These are phyloP conservation scores for Gadus macrocephalus DNA, from an alignment of 2,113 vertebrate genomes.

Conservation along the genomic window DNA sequence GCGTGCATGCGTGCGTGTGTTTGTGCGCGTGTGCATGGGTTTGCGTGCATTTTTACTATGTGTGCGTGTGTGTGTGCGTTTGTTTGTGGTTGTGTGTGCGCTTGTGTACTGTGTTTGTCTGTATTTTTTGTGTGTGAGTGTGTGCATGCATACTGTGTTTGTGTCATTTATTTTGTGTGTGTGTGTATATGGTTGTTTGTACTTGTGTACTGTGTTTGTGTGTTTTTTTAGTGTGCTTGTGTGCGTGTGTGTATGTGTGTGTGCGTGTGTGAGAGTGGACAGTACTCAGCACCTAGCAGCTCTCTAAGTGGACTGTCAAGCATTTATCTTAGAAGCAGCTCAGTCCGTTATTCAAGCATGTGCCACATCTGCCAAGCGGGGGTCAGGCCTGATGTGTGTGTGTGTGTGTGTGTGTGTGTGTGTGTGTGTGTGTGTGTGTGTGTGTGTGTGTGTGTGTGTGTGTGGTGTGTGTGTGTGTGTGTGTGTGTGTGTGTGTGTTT, in stretches of 20 bases:
- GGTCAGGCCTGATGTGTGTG: slow-evolving; percentile 22
- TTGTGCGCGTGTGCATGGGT: not conserved
- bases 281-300: slow-evolving; percentile 25
- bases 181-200: slow-evolving; percentile 12
- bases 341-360: slow-evolving; percentile 44
- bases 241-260: slow-evolving; percentile 8
- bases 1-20: not conserved
- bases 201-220: slow-evolving; percentile 2
- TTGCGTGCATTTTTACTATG: not conserved
- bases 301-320: slow-evolving; percentile 40
- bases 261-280: slow-evolving; percentile 13
- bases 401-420: slow-evolving; percentile 6
- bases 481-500: not conserved
- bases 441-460: slow-evolving; percentile 5
- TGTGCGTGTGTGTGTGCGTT: not conserved
- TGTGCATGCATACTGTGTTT: not conserved
- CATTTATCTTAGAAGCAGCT: slow-evolving; percentile 51
- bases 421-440: slow-evolving; percentile 11
- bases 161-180: not conserved
- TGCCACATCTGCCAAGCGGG: slow-evolving; percentile 41
- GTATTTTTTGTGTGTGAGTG: slow-evolving; percentile 1
- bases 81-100: not conserved
- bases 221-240: not conserved
- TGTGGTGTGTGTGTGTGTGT: not conserved
- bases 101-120: not conserved